A percentile compares a stretch with the other conserved stretches of the same genome.
Evolutionary conservation across 2,797 vertebrate genomes (phyloP).

Genomic region (Phylloscopus collybita): DNA sequence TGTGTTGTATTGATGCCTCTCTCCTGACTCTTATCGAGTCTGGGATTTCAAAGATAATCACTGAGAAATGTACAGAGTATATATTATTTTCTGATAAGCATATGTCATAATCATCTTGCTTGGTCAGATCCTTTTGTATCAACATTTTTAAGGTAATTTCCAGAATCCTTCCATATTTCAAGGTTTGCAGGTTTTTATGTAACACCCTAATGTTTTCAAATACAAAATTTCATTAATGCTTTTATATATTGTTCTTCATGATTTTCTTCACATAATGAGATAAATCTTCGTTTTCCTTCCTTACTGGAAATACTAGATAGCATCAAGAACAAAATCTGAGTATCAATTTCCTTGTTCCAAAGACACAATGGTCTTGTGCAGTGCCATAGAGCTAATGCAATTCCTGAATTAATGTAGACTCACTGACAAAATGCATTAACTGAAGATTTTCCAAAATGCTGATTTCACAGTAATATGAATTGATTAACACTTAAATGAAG

Average conservation of each 20-base stretch:
- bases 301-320: neutral
- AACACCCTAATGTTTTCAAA: neutral
- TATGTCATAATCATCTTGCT: neutral
- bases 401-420: neutral
- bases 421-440: neutral
- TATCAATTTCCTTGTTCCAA: neutral
- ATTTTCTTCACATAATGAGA: neutral
- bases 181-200: neutral
- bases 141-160: neutral
- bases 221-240: neutral
- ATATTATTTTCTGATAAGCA: neutral
- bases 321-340: neutral
- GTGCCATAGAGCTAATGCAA: neutral
- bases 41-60: neutral
- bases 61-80: neutral
- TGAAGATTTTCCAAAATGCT: neutral
- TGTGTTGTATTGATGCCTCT: neutral
- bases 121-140: neutral
- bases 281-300: neutral
- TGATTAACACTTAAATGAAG: conserved; percentile 11
- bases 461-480: neutral
- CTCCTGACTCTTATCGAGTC: neutral
- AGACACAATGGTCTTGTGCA: neutral
- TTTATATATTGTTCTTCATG: neutral
- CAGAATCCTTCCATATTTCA: neutral